phyloP scores from a whole-genome alignment of 2,113 vertebrate species.

The Notiomystis cincta region DNA sequence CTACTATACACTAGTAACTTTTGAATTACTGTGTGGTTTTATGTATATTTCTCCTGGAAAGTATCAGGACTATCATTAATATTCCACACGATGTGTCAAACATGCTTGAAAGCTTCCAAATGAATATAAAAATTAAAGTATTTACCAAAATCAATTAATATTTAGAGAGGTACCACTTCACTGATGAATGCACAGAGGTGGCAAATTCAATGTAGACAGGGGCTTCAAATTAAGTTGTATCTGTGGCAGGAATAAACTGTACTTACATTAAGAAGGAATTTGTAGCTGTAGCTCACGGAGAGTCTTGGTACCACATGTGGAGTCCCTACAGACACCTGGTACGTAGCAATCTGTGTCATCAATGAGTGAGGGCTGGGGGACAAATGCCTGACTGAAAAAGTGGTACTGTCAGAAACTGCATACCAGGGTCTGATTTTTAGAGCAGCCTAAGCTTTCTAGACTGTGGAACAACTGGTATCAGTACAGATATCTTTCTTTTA shows the following conservation, averaged over 20 bases:
- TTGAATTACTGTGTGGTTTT: not conserved
- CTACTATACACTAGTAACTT: not conserved
- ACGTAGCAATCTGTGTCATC: not conserved
- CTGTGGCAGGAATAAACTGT: not conserved
- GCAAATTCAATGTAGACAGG: not conserved
- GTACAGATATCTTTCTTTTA: not conserved
- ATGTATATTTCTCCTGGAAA: not conserved
- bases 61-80: not conserved
- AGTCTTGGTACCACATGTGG: not conserved
- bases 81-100: not conserved
- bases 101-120: not conserved
- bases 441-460: not conserved
- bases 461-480: not conserved
- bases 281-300: not conserved
- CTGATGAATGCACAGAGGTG: not conserved
- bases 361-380: not conserved
- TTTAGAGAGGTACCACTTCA: not conserved
- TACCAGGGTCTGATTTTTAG: not conserved
- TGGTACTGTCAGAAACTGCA: not conserved
- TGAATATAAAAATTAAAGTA: not conserved
- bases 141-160: not conserved
- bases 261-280: not conserved
- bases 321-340: rapidly evolving
- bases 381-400: not conserved
- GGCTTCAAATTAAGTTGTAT: not conserved